Evolutionary conservation across 2,888 invertebrate species (phyloP).

Genomic region (Cephus rjabovi): DNA sequence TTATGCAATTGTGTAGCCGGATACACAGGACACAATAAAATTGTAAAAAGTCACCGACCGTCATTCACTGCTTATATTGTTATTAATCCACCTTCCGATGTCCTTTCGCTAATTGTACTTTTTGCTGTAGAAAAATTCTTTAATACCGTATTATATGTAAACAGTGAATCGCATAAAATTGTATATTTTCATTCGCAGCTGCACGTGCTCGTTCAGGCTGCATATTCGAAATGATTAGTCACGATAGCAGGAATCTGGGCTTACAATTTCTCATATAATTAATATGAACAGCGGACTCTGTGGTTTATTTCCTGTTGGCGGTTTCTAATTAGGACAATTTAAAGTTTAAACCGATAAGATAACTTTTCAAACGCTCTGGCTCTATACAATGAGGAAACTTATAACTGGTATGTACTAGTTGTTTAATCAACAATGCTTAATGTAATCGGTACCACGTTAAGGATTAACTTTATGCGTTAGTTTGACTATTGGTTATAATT

Average conservation of each 20-base stretch:
- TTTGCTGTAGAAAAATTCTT: neutral
- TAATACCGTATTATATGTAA: neutral
- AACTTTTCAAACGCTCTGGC: neutral
- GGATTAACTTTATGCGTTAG: neutral
- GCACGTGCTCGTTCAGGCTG: too few species aligned
- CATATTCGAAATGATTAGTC: too few species aligned
- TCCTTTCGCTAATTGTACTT: neutral
- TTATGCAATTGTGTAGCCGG: constrained; percentile 50
- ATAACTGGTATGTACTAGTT: too few species aligned
- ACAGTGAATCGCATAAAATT: neutral
- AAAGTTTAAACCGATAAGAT: neutral
- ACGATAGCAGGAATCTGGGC: neutral
- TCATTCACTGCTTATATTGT: neutral
- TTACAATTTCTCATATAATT: neutral
- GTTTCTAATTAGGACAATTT: neutral
- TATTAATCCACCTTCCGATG: neutral
- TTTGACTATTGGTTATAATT: neutral
- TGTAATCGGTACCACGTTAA: too few species aligned
- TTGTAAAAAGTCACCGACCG: constrained; percentile 28
- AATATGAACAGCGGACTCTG: neutral
- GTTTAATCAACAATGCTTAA: too few species aligned
- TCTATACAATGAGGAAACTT: too few species aligned
- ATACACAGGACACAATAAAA: constrained; percentile 51
- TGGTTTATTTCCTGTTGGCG: neutral
- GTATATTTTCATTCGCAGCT: too few species aligned